Evolutionary conservation across 1,140 invertebrate genomes (phyloP).

Genomic region (Pseudomyrmex concolor): DNA sequence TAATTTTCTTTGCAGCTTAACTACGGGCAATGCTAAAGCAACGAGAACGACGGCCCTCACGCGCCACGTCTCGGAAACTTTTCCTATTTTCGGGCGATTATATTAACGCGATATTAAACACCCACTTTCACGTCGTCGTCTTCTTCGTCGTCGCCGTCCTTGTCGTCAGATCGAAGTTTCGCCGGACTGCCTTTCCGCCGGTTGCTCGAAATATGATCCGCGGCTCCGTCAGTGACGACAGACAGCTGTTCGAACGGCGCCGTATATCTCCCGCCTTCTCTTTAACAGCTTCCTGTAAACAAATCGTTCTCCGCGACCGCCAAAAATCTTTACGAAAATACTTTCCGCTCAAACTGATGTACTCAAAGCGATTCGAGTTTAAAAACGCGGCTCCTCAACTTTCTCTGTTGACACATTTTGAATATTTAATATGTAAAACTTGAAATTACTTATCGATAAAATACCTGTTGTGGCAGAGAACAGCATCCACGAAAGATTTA

Average conservation of each 20-base stretch:
- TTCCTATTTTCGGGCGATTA: constrained; percentile 66
- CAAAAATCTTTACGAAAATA: constrained; percentile 15
- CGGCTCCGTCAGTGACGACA: constrained; percentile 16
- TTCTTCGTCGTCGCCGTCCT: neutral
- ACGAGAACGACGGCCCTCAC: constrained; percentile 61
- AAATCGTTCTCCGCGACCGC: constrained; percentile 4
- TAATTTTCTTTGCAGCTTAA: constrained; percentile 72
- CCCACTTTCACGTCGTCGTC: constrained; percentile 38
- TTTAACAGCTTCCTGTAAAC: constrained; percentile 40
- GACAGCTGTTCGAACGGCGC: constrained; percentile 36
- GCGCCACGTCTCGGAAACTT: constrained; percentile 65
- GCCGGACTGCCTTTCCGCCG: constrained; percentile 29
- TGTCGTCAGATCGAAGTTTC: constrained; percentile 30
- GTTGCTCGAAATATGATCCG: constrained; percentile 52
- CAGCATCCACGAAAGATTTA: neutral
- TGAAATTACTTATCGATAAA: neutral
- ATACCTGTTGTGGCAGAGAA: too few species aligned
- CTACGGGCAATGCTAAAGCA: constrained; percentile 53
- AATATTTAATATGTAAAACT: neutral
- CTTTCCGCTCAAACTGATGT: neutral
- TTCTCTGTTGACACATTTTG: neutral
- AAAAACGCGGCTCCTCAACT: neutral
- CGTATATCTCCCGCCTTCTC: neutral
- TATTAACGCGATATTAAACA: constrained; percentile 62
- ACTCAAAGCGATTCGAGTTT: neutral